Base-by-base conservation (phyloP, 2,797 vertebrate genomes). In the Myiothlypis coronata region DNA sequence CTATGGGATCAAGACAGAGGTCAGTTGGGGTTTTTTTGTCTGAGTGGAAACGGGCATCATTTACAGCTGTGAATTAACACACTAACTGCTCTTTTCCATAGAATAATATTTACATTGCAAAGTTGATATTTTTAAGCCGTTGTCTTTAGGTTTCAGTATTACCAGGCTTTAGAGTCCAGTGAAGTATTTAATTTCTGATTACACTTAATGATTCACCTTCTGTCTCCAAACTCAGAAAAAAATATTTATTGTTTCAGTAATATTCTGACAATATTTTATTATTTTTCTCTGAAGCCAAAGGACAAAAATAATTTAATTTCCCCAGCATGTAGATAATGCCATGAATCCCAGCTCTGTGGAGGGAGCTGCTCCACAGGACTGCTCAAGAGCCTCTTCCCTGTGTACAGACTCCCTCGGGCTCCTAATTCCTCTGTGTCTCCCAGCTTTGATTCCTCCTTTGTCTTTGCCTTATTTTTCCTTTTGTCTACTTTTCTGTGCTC, bases 381-480 rank as follows among this genome's bases (percentile, higher is more conserved):
- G 49, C 75, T 60, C 74, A 67, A 87, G 75, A 64, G 60, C 3
- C 59, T 78, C n/a, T 55, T 63, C 44, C 57, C 28, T 5, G 2
- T 27, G 21, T 59, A 53, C 28, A 57, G 69, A 83, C 83, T 90
- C 87, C 72, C 65, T 46, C 8, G 4, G 69, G 70, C 26, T 93
- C 61, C 18, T 79, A 70, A 92, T 67, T 88, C 52, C 59, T 86
- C 86, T 70, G 35, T 24, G 18, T 85, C 81, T 93, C n/a, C 55
- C 67, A 80, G 72, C 70, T 93, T 76, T 68, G 88, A 85, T 47
- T 39, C 61, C 86, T 88, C 60, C 83, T 30, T 87, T 85, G 56
- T 92, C 74, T 91, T 94, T 75, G 50, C 52, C 87, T 85, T 94
- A 34, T 91, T 96, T 94, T 96, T 60, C 82, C 71, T 90, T 96